Percentiles rank a stretch among this genome's conserved stretches.
phyloP scores from a whole-genome alignment of 2,113 vertebrate species.

The Lichenostomus cassidix region DNA sequence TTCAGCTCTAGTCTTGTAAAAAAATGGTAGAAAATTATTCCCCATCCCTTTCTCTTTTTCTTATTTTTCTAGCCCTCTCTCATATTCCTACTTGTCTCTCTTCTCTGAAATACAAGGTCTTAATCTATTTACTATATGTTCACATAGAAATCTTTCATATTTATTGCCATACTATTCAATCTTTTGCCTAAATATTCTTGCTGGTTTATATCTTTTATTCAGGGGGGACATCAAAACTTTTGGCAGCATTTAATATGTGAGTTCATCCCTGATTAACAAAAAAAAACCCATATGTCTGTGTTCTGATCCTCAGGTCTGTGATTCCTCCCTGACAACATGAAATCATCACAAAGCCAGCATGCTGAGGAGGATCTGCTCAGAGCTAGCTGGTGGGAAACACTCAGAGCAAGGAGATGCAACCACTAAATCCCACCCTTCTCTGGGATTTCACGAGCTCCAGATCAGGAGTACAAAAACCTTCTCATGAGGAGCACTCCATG shows the following conservation, averaged over 20 bases:
- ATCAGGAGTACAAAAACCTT: background rate
- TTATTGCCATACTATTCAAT: background rate
- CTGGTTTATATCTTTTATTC: background rate
- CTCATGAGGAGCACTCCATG: background rate
- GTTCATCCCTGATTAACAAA: background rate
- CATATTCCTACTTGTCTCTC: background rate
- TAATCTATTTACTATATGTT: background rate
- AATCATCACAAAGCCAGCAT: background rate
- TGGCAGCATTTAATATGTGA: background rate
- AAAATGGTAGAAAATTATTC: background rate
- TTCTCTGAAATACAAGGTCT: background rate
- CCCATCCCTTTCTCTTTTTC: background rate
- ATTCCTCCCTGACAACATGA: background rate
- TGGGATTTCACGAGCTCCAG: background rate
- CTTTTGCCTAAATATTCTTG: background rate
- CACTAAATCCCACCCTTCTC: background rate
- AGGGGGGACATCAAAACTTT: background rate
- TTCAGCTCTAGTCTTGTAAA: background rate
- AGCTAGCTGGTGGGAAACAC: background rate
- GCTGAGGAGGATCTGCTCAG: background rate
- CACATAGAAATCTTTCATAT: background rate
- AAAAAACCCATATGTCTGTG: rapidly evolving
- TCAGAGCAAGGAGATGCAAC: background rate
- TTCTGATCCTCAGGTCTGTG: background rate
- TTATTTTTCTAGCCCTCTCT: background rate